Evolutionary conservation across 2,113 vertebrate species (phyloP).

Genomic region (Cromileptes altivelis): DNA sequence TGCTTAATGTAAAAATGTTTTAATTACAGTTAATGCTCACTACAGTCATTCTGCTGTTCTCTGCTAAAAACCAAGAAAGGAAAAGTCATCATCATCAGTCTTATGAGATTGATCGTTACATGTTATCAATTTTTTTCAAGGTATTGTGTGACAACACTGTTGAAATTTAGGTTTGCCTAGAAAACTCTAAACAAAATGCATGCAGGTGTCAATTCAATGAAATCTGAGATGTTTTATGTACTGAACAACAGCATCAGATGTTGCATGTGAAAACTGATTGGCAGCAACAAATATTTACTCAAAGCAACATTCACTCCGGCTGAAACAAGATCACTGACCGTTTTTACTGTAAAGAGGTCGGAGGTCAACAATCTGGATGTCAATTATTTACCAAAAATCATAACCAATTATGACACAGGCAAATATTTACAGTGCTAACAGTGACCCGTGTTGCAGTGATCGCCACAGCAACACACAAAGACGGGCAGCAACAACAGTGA

Average conservation of each 20-base stretch:
- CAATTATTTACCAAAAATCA: slow-evolving; percentile 10
- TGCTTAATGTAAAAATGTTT: no score
- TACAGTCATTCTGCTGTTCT: no score
- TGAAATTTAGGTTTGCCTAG: neutral
- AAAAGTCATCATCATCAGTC: no score
- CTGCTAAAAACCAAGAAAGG: no score
- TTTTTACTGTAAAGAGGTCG: neutral
- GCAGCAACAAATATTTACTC: neutral
- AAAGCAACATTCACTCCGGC: neutral
- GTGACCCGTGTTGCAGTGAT: neutral
- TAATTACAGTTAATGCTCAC: no score
- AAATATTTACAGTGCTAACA: neutral
- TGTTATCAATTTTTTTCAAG: no score
- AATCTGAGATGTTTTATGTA: no score
- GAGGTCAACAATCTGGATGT: neutral
- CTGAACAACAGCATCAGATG: neutral
- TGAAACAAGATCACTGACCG: neutral
- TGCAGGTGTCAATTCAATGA: neutral
- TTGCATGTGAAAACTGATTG: neutral
- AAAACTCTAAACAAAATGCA: neutral
- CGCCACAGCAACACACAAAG: neutral
- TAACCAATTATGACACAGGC: neutral
- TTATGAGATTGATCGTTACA: no score
- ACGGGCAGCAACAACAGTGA: no score
- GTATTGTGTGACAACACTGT: no score